These are phyloP conservation scores for Podargus strigoides DNA, from an alignment of 2,797 vertebrate species.

Conservation along the genomic window DNA sequence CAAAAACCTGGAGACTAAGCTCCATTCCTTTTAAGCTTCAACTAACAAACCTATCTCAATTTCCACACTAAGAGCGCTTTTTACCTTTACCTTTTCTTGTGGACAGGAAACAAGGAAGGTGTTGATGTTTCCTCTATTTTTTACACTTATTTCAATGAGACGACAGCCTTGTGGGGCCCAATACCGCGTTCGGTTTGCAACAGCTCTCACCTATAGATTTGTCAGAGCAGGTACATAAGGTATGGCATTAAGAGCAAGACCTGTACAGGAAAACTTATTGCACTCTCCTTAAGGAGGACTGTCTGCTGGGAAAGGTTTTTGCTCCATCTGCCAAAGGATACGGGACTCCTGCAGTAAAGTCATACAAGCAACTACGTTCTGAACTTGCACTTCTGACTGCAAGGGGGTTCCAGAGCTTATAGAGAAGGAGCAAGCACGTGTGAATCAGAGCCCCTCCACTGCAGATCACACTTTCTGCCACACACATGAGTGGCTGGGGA, in stretches of 20 bases:
- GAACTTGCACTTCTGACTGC: neutral
- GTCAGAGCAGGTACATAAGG: neutral
- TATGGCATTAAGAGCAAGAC: neutral
- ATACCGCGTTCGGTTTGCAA: neutral
- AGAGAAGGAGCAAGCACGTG: neutral
- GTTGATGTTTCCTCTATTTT: neutral
- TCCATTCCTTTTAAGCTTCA: neutral
- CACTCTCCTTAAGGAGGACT: neutral
- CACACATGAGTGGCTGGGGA: rapidly evolving
- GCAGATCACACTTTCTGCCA: neutral
- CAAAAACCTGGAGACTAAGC: neutral
- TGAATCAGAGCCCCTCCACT: neutral
- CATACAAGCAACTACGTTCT: neutral
- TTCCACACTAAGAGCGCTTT: neutral
- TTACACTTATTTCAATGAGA: neutral
- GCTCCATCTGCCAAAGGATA: neutral
- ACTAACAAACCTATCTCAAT: neutral
- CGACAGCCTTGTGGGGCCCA: neutral
- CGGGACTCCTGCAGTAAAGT: neutral
- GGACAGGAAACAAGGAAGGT: neutral
- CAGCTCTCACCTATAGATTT: neutral
- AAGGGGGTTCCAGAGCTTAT: neutral
- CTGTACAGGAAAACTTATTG: neutral
- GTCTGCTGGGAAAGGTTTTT: neutral
- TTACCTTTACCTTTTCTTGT: neutral